Percentiles rank a stretch among this genome's conserved stretches.
phyloP scores from a whole-genome alignment of 2,113 vertebrate species.

The Hemicordylus capensis region DNA sequence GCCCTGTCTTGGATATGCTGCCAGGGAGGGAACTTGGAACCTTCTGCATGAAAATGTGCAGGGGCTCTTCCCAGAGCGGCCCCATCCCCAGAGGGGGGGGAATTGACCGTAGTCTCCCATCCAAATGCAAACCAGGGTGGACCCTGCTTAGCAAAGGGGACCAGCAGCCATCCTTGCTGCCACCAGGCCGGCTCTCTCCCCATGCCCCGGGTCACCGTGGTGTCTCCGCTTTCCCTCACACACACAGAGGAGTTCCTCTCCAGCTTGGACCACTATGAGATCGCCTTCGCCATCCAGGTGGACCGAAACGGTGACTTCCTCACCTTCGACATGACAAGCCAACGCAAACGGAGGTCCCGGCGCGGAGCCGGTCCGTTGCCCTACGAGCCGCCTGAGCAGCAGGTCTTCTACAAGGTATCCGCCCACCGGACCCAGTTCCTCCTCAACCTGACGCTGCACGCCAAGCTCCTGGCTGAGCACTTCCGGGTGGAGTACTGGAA shows the following conservation, averaged over 20 bases:
- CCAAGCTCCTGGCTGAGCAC: slow-evolving; percentile 87
- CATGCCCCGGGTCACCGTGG: neutral
- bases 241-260: slow-evolving; percentile 91
- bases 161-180: no score
- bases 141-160: no score
- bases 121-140: no score
- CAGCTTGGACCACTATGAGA: slow-evolving; percentile 93
- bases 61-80: no score
- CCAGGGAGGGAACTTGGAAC: no score
- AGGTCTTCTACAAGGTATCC: slow-evolving; percentile 94
- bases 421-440: slow-evolving; percentile 89
- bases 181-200: no score
- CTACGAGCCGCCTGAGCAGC: slow-evolving; percentile 69
- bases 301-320: slow-evolving; percentile 87
- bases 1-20: no score
- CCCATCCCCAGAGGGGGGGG: no score
- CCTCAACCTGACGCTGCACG: slow-evolving; percentile 93
- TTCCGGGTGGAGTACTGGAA: slow-evolving; percentile 98
- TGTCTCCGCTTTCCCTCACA: neutral
- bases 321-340: slow-evolving; percentile 72
- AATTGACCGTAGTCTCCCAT: no score
- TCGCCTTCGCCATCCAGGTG: slow-evolving; percentile 91
- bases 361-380: slow-evolving; percentile 73
- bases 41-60: no score
- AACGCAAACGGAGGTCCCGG: slow-evolving; percentile 67